Evolutionary conservation across 1,140 invertebrate species (phyloP).

Genomic region (Orchestia grillus): DNA sequence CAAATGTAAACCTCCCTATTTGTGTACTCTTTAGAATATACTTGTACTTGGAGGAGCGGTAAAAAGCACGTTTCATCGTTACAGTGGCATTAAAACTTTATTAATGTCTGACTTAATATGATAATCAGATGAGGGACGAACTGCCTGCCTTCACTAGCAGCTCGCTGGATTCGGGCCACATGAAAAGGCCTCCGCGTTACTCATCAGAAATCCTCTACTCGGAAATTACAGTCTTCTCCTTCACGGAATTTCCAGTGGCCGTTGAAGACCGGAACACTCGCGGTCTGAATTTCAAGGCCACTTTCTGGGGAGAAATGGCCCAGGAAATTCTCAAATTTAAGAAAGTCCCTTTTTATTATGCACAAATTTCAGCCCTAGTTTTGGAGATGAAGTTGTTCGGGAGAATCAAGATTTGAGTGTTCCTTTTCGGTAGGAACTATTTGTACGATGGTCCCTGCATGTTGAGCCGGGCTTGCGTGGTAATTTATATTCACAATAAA

Average conservation of each 20-base stretch:
- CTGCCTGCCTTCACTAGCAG: neutral
- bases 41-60: neutral
- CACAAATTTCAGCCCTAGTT: neutral
- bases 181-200: neutral
- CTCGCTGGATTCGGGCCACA: neutral
- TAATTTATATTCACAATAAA: neutral
- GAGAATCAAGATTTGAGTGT: neutral
- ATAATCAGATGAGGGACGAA: neutral
- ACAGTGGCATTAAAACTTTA: neutral
- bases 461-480: neutral
- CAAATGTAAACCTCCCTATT: neutral
- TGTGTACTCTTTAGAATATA: neutral
- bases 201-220: constrained; percentile 28
- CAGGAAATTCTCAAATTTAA: neutral
- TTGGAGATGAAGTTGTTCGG: neutral
- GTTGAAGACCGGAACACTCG: constrained; percentile 17
- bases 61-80: neutral
- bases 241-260: neutral
- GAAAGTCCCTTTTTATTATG: neutral
- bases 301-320: neutral
- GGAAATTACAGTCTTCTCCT: constrained; percentile 35
- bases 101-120: neutral
- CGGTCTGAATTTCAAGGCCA: constrained; percentile 5
- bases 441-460: neutral
- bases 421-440: neutral